These are phyloP conservation scores for Protonibea diacanthus DNA, from an alignment of 2,797 vertebrate species.

Conservation along the genomic window DNA sequence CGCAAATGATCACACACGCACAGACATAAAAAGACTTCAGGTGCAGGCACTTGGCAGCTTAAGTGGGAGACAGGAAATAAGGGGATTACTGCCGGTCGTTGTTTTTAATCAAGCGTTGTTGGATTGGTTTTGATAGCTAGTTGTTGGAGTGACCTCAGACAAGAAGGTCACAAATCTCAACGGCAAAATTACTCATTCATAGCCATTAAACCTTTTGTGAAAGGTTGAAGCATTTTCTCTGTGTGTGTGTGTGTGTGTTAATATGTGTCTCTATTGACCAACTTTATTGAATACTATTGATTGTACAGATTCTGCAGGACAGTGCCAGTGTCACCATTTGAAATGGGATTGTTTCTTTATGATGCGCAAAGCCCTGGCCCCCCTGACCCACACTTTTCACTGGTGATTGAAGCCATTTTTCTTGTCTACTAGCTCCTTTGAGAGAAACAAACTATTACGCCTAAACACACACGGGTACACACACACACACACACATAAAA, in stretches of 20 bases:
- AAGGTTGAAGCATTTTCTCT: neutral
- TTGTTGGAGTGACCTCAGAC: slow-evolving; percentile 53
- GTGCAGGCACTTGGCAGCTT: slow-evolving; percentile 57
- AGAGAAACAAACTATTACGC: slow-evolving; percentile 67
- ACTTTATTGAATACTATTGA: slow-evolving; percentile 64
- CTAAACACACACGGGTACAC: slow-evolving; percentile 47
- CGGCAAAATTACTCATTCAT: slow-evolving; percentile 38
- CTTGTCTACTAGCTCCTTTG: slow-evolving; percentile 63
- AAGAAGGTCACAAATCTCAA: slow-evolving; percentile 61
- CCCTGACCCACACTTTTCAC: slow-evolving; percentile 53
- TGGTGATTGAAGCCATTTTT: slow-evolving; percentile 75
- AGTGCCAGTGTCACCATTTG: slow-evolving; percentile 9
- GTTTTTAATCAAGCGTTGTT: slow-evolving; percentile 68
- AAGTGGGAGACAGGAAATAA: slow-evolving; percentile 74
- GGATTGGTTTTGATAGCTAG: slow-evolving; percentile 55
- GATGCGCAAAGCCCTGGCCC: slow-evolving; percentile 25
- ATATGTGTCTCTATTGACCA: slow-evolving; percentile 58
- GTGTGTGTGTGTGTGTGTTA: neutral
- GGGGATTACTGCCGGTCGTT: slow-evolving; percentile 67
- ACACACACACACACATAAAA: slow-evolving; percentile 53
- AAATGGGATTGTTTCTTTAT: slow-evolving; percentile 35
- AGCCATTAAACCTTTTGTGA: slow-evolving; percentile 27
- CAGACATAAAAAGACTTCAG: slow-evolving; percentile 36
- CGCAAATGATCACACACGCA: slow-evolving; percentile 25
- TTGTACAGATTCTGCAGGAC: slow-evolving; percentile 14